These are phyloP conservation scores for Bombus turneri DNA, from an alignment of 1,140 invertebrate species.

Conservation along the genomic window DNA sequence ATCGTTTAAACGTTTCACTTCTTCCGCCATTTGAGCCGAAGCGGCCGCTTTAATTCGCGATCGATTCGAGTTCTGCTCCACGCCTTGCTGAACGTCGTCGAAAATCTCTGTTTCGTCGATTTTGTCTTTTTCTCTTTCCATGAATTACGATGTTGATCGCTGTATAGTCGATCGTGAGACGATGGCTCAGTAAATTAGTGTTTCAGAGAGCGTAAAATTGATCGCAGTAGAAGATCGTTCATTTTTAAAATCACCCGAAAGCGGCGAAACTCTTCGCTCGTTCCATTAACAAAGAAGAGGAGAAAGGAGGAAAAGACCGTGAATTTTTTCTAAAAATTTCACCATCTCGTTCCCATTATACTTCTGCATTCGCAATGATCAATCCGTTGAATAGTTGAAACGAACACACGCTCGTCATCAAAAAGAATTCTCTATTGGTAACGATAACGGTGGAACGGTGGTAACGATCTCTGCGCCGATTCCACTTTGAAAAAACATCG, in stretches of 20 bases:
- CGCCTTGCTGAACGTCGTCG: not conserved
- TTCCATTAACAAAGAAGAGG: not conserved
- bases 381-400: not conserved
- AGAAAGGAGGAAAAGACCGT: not conserved
- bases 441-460: not conserved
- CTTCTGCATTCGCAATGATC: not conserved
- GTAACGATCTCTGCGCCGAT: not conserved
- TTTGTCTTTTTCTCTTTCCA: not conserved
- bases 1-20: slow-evolving; percentile 24
- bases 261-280: not conserved
- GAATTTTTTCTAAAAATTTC: not conserved
- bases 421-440: not conserved
- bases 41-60: not conserved
- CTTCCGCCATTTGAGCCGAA: not conserved
- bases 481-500: not conserved
- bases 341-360: not conserved
- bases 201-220: too few relatives aligned
- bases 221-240: too few relatives aligned
- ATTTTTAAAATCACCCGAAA: too few relatives aligned
- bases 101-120: not conserved
- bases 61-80: not conserved
- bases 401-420: not conserved
- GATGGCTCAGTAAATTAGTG: too few relatives aligned
- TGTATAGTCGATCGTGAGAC: too few relatives aligned
- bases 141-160: not conserved